Conservation (phyloP, 1,140 invertebrate genomes). For the Phortica variegata region DNA sequence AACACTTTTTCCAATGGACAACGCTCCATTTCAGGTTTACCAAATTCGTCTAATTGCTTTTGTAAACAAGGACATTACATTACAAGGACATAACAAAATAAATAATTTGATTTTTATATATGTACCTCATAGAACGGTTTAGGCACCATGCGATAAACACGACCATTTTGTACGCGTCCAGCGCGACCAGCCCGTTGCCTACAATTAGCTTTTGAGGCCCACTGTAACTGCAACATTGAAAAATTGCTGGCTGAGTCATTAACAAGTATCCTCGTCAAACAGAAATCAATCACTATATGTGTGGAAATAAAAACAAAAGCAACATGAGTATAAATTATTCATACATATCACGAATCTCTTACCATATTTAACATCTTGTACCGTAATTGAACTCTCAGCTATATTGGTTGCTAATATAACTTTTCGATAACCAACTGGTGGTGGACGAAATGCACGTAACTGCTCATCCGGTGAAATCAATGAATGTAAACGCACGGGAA, state of each 20-base stretch:
- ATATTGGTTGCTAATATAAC: conserved; percentile 95
- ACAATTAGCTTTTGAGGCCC: conserved; percentile 89
- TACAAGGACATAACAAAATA: background rate
- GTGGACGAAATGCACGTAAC: conserved; percentile 43
- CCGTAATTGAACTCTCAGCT: conserved; percentile 95
- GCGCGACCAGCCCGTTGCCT: conserved; percentile 87
- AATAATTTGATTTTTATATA: conserved; percentile 19
- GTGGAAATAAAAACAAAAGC: conserved; percentile 16
- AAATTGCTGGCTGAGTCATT: conserved; percentile 77
- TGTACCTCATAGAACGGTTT: conserved; percentile 68
- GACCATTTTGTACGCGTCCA: conserved; percentile 81
- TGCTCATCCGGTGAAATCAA: conserved; percentile 40
- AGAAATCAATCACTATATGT: conserved; percentile 89
- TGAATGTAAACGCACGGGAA: conserved; percentile 46
- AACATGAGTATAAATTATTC: conserved; percentile 6
- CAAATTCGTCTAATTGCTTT: conserved; percentile 61
- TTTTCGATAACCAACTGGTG: conserved; percentile 67
- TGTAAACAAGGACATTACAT: conserved; percentile 29
- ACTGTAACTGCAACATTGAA: conserved; percentile 73
- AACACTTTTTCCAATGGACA: conserved; percentile 82
- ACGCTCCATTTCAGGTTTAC: conserved; percentile 75
- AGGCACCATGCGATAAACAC: conserved; percentile 83
- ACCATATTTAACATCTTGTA: conserved; percentile 89
- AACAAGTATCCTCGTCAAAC: conserved; percentile 81
- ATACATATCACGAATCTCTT: conserved; percentile 16